These are phyloP conservation scores for Pseudomugil tenellus DNA, from an alignment of 2,797 vertebrate genomes.

Conservation along the genomic window DNA sequence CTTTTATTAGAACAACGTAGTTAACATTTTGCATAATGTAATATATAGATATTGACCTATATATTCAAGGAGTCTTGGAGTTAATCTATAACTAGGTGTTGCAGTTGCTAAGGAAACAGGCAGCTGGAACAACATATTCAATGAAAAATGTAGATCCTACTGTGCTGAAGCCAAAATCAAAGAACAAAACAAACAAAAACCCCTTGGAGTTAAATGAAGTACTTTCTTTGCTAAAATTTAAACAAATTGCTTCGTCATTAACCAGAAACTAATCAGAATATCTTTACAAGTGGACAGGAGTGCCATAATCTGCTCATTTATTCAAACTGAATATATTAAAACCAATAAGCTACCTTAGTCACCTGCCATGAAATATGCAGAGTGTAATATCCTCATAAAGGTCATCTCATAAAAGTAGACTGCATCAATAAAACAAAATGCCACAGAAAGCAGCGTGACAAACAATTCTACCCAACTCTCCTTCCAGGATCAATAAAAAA, in stretches of 20 bases:
- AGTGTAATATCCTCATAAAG: conserved; percentile 48
- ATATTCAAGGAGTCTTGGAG: too few relatives aligned
- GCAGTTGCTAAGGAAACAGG: neutral
- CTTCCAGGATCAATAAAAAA: conserved; percentile 37
- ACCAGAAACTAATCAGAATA: neutral
- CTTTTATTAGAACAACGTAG: neutral
- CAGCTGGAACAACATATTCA: too few relatives aligned
- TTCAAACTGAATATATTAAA: conserved; percentile 30
- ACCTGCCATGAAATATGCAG: conserved; percentile 31
- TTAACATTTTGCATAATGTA: neutral
- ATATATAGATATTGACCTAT: neutral
- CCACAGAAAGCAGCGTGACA: conserved; percentile 42
- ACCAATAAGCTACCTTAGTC: conserved; percentile 17
- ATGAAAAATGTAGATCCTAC: neutral
- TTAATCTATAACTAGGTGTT: neutral
- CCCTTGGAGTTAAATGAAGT: too few relatives aligned
- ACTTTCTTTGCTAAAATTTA: too few relatives aligned
- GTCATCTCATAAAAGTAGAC: conserved; percentile 52
- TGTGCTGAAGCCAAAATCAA: neutral
- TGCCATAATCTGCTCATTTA: conserved; percentile 8
- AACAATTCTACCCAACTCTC: conserved; percentile 19
- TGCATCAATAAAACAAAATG: conserved; percentile 61
- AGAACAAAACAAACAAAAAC: too few relatives aligned
- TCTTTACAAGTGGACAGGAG: neutral
- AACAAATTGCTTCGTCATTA: neutral